These are phyloP conservation scores for Falco peregrinus DNA, from an alignment of 2,797 vertebrate species.

Conservation along the genomic window DNA sequence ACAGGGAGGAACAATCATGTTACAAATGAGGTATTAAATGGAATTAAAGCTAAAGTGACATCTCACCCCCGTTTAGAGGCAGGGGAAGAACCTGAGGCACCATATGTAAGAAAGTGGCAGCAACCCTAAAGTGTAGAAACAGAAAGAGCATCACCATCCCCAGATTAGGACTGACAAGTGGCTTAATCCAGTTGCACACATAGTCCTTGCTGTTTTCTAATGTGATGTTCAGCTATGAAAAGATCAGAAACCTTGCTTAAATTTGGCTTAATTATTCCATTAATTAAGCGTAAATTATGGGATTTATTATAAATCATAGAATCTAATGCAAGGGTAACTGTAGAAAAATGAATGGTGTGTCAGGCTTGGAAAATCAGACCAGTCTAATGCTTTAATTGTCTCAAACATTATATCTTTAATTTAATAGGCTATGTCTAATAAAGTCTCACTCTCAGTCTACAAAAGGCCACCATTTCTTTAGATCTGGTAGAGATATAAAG, in stretches of 20 bases:
- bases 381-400: not conserved
- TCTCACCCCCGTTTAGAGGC: not conserved
- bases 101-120: not conserved
- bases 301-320: not conserved
- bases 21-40: not conserved
- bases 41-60: not conserved
- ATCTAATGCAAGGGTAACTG: not conserved
- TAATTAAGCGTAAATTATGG: not conserved
- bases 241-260: not conserved
- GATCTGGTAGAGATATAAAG: not conserved
- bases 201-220: not conserved
- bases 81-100: not conserved
- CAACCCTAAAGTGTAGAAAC: not conserved
- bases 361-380: not conserved
- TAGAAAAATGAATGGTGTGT: not conserved
- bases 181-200: not conserved
- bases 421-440: not conserved
- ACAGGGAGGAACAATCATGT: not conserved
- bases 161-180: not conserved
- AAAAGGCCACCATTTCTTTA: not conserved
- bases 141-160: not conserved
- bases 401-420: not conserved
- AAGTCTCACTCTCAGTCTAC: not conserved
- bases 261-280: not conserved
- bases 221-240: not conserved